These are phyloP conservation scores for Mechanitis messenoides DNA, from an alignment of 2,888 invertebrate genomes.

Conservation along the genomic window DNA sequence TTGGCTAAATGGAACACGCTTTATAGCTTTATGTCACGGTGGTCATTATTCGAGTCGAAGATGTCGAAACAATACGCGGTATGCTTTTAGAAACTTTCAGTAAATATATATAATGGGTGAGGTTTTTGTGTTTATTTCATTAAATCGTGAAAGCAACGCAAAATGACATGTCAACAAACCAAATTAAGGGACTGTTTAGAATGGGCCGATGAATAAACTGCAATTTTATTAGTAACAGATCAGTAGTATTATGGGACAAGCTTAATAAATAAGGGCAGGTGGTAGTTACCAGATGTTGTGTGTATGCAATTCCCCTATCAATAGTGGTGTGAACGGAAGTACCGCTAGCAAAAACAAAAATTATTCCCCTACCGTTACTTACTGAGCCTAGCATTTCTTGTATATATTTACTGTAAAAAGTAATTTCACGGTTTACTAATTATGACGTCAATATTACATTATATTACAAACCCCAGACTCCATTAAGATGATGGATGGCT, in stretches of 20 bases:
- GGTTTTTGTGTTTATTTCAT: no score
- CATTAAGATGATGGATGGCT: no score
- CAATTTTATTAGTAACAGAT: no score
- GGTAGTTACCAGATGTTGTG: conserved; percentile 29
- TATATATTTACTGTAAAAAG: conserved; percentile 2
- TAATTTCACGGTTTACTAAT: neutral
- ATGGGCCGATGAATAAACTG: no score
- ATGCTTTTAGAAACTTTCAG: no score
- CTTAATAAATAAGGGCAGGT: conserved; percentile 16
- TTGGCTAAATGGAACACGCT: conserved; percentile 12
- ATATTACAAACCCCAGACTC: no score
- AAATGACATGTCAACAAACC: no score
- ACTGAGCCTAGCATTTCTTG: conserved; percentile 4
- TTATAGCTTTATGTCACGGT: conserved; percentile 7
- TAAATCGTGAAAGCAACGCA: no score
- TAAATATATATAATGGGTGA: no score
- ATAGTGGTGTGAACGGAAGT: conserved; percentile 35
- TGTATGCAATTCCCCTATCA: conserved; percentile 26
- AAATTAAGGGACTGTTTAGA: no score
- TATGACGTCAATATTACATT: no score
- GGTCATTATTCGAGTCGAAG: conserved; percentile 14
- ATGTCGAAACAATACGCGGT: neutral
- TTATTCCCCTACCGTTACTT: conserved; percentile 16
- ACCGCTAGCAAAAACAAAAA: conserved; percentile 21
- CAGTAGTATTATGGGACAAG: conserved; percentile 2